Conservation (phyloP, 23 tunicate genomes). For the Phallusia fumigata region DNA sequence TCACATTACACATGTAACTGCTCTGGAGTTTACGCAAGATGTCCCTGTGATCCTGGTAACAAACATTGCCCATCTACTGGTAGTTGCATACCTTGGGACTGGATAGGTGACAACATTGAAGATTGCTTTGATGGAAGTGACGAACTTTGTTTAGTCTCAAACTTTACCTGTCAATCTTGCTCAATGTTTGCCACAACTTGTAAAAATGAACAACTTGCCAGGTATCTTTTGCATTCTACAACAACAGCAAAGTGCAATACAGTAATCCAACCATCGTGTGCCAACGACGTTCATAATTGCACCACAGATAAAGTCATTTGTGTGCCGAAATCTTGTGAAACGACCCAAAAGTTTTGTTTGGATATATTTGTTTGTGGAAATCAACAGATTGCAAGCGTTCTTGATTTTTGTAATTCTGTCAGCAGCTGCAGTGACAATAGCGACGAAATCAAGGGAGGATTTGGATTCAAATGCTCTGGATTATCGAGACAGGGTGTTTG, state of each 20-base stretch:
- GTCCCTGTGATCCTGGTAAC: not conserved
- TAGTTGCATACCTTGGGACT: not conserved
- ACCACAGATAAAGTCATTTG: not conserved
- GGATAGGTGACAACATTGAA: not conserved
- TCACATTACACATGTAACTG: not conserved
- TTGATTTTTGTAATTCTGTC: not conserved
- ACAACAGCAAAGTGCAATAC: not conserved
- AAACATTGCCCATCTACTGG: not conserved
- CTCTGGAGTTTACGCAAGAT: not conserved
- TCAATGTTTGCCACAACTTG: not conserved
- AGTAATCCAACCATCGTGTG: not conserved
- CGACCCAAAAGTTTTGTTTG: not conserved
- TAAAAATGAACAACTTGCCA: not conserved
- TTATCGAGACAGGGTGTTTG: constrained; percentile 1
- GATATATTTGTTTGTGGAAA: constrained; percentile 11
- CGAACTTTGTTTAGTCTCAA: constrained; percentile 6
- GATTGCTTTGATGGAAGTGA: constrained; percentile 21
- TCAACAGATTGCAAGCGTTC: not conserved
- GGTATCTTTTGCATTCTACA: not conserved
- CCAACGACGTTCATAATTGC: not conserved
- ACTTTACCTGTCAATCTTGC: constrained; percentile 6
- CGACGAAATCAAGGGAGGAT: not conserved
- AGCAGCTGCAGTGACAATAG: not conserved
- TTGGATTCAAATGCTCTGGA: constrained; percentile 11
- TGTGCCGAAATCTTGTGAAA: not conserved